Evolutionary conservation across 1,140 invertebrate genomes (phyloP).

Genomic region (Scaptomyza graminum): DNA sequence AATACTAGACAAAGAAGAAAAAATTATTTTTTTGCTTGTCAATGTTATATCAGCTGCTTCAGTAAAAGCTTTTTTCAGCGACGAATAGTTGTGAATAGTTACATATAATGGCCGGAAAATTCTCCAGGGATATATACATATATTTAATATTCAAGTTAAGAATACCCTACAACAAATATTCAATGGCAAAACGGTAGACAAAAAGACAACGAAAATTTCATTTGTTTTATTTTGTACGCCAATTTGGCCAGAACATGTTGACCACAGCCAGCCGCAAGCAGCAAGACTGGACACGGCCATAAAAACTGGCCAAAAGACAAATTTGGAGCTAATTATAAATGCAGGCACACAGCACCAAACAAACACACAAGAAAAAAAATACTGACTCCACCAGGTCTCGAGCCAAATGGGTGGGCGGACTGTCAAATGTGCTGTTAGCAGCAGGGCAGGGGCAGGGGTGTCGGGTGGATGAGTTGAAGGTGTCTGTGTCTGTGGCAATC

Average conservation of each 20-base stretch:
- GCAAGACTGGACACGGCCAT: conserved; percentile 64
- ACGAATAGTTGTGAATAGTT: no score
- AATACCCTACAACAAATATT: not conserved
- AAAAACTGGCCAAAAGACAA: conserved; percentile 67
- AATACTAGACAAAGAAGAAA: no score
- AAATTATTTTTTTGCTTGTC: no score
- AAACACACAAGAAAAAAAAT: no score
- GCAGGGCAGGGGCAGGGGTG: not conserved
- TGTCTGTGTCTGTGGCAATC: no score
- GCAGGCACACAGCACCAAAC: conserved; percentile 55
- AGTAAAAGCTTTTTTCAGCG: no score
- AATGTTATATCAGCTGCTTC: no score
- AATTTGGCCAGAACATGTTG: conserved; percentile 66
- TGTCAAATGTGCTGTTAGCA: conserved; percentile 34
- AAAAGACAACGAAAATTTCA: conserved; percentile 44
- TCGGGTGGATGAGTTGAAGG: no score
- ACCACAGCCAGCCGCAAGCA: conserved; percentile 1
- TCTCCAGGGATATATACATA: no score
- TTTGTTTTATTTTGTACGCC: conserved; percentile 49
- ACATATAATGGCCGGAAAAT: no score
- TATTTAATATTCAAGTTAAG: not conserved
- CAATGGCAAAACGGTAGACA: not conserved
- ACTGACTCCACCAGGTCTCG: conserved; percentile 48
- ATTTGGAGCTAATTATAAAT: conserved; percentile 81
- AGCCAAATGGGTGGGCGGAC: conserved; percentile 56